A percentile compares a stretch with the other conserved stretches of the same genome.
Conservation (phyloP, 2,113 vertebrate species). For the Argyrosomus japonicus region DNA sequence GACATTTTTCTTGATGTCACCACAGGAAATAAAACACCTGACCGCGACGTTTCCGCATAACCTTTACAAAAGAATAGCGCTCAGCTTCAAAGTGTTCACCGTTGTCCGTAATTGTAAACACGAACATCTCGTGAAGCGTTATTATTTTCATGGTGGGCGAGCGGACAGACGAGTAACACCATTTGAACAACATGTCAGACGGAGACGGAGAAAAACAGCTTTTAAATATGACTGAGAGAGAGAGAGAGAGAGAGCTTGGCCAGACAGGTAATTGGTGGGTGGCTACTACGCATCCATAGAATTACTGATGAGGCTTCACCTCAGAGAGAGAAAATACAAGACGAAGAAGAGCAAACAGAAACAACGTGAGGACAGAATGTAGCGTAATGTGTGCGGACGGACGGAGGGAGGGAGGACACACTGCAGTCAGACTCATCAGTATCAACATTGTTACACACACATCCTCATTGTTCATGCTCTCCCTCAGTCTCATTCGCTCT, state of each 20-base stretch:
- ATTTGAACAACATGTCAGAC: slow-evolving; percentile 15
- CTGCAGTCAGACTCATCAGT: slow-evolving; percentile 30
- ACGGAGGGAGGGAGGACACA: background rate
- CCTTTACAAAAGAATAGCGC: background rate
- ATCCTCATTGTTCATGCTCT: slow-evolving; percentile 30
- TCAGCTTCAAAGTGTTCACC: background rate
- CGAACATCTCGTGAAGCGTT: slow-evolving; percentile 70
- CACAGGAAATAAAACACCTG: slow-evolving; percentile 4
- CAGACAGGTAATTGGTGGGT: slow-evolving; percentile 35
- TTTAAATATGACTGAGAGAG: slow-evolving; percentile 45
- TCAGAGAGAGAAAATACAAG: slow-evolving; percentile 13
- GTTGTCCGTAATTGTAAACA: background rate
- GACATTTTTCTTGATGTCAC: slow-evolving; percentile 8
- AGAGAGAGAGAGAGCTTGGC: slow-evolving; percentile 8
- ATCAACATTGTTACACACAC: slow-evolving; percentile 16
- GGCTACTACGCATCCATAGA: slow-evolving; percentile 47
- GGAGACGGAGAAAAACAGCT: slow-evolving; percentile 12
- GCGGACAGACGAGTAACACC: slow-evolving; percentile 1
- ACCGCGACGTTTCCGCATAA: background rate
- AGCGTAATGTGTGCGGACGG: slow-evolving; percentile 1
- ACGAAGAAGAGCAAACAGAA: slow-evolving; percentile 18
- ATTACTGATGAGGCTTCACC: slow-evolving; percentile 61
- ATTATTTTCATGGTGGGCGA: slow-evolving; percentile 46
- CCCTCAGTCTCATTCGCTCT: slow-evolving; percentile 43
- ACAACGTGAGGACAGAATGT: background rate